Evolutionary conservation across 2,797 vertebrate genomes (phyloP).

Genomic region (Takifugu ocellatus): DNA sequence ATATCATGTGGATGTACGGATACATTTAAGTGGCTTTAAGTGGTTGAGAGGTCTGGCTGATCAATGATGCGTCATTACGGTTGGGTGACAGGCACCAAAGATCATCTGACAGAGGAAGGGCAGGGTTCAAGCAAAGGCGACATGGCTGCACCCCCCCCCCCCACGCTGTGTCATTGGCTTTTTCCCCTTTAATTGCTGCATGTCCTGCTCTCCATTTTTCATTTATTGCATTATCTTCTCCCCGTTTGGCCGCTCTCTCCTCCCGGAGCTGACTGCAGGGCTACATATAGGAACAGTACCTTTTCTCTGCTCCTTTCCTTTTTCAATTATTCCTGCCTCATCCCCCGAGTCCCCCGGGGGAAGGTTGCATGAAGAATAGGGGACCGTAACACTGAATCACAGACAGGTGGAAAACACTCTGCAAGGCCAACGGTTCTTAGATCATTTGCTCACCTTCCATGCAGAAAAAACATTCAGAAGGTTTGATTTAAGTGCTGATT

Average conservation of each 20-base stretch:
- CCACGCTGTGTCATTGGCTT: conserved; percentile 12
- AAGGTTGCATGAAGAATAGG: not conserved
- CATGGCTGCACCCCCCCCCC: conserved; percentile 1
- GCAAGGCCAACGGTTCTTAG: conserved; percentile 38
- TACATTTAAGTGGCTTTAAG: conserved; percentile 39
- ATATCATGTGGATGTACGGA: conserved; percentile 29
- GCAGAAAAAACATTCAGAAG: conserved; percentile 23
- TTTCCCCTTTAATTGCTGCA: not conserved
- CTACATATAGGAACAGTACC: conserved; percentile 16
- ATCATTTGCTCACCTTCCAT: conserved; percentile 36
- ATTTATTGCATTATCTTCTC: not conserved
- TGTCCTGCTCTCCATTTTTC: conserved; percentile 7
- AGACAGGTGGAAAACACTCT: conserved; percentile 13
- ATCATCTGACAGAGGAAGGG: conserved; percentile 31
- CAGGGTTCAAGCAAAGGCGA: conserved; percentile 60
- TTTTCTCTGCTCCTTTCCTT: conserved; percentile 10
- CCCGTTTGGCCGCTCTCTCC: not conserved
- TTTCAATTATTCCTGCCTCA: conserved; percentile 35
- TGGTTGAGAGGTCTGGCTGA: conserved; percentile 35
- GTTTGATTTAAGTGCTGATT: conserved; percentile 32
- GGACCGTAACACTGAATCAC: conserved; percentile 27
- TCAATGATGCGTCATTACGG: conserved; percentile 57
- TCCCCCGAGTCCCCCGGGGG: conserved; percentile 5
- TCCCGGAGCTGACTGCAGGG: conserved; percentile 8
- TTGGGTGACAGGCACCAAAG: conserved; percentile 29